A percentile compares a stretch with the other conserved stretches of the same genome.
Evolutionary conservation across 1,140 invertebrate genomes (phyloP).

Genomic region (Aphelenchoides fujianensis): DNA sequence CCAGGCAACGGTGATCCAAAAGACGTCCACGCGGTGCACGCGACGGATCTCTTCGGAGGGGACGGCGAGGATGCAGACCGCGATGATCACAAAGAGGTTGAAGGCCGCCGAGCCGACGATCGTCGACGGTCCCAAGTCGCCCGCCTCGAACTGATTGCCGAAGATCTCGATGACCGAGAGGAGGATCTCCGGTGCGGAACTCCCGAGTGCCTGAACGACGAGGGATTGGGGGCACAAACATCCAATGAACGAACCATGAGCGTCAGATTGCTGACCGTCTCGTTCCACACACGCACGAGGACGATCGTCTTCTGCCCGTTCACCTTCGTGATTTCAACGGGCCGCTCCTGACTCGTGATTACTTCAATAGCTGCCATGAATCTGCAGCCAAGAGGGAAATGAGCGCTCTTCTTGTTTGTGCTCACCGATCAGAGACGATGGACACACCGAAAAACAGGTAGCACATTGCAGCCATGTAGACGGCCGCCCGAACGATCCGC

Average conservation of each 20-base stretch:
- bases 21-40: slow-evolving; percentile 63
- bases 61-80: slow-evolving; percentile 64
- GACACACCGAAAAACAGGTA: slow-evolving; percentile 67
- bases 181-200: slow-evolving; percentile 67
- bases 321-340: slow-evolving; percentile 64
- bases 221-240: slow-evolving; percentile 24
- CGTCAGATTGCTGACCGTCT: slow-evolving; percentile 67
- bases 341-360: slow-evolving; percentile 78
- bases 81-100: slow-evolving; percentile 64
- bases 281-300: slow-evolving; percentile 66
- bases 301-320: slow-evolving; percentile 64
- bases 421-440: slow-evolving; percentile 60
- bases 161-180: slow-evolving; percentile 65
- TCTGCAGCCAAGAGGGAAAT: slow-evolving; percentile 67
- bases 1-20: slow-evolving; percentile 64
- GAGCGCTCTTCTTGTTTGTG: background rate
- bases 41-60: slow-evolving; percentile 64
- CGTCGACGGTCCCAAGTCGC: slow-evolving; percentile 64
- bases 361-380: slow-evolving; percentile 99
- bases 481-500: slow-evolving; percentile 37
- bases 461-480: slow-evolving; percentile 63
- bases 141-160: slow-evolving; percentile 61
- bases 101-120: slow-evolving; percentile 67
- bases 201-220: slow-evolving; percentile 63
- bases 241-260: slow-evolving; percentile 65